phyloP scores from a whole-genome alignment of 2,797 vertebrate genomes.

The Capromys pilorides region DNA sequence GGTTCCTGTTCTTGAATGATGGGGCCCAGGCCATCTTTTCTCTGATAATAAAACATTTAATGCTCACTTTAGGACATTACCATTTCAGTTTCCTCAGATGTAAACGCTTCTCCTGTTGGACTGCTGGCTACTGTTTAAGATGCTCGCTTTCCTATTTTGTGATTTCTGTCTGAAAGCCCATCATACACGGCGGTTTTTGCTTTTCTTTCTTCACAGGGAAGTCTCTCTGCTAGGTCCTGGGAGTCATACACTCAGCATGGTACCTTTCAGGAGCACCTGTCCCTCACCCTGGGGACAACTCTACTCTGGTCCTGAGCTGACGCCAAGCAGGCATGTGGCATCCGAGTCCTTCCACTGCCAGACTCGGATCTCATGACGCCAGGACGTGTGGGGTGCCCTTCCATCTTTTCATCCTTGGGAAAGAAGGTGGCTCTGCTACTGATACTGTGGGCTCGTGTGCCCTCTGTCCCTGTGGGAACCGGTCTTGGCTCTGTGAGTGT shows the following conservation, averaged over 20 bases:
- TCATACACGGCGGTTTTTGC: fast-evolving
- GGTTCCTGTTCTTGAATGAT: neutral
- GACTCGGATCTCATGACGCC: neutral
- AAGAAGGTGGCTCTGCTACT: neutral
- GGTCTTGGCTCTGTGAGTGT: neutral
- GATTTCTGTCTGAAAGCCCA: neutral
- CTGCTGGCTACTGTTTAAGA: neutral
- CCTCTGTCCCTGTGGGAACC: neutral
- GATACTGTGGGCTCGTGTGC: neutral
- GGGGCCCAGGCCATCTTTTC: neutral
- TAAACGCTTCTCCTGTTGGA: neutral
- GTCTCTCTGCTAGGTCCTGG: neutral
- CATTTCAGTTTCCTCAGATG: neutral
- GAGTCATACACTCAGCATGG: neutral
- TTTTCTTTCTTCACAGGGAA: neutral
- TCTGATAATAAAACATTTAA: neutral
- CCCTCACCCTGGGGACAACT: no score
- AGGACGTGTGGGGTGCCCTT: no score
- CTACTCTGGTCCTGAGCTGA: neutral
- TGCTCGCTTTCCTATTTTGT: neutral
- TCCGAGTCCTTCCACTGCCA: neutral
- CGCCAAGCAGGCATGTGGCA: no score
- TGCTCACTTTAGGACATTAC: neutral
- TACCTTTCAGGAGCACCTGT: neutral
- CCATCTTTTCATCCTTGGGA: neutral